Conservation (phyloP, 2,113 vertebrate genomes). For the Phalacrocorax aristotelis region DNA sequence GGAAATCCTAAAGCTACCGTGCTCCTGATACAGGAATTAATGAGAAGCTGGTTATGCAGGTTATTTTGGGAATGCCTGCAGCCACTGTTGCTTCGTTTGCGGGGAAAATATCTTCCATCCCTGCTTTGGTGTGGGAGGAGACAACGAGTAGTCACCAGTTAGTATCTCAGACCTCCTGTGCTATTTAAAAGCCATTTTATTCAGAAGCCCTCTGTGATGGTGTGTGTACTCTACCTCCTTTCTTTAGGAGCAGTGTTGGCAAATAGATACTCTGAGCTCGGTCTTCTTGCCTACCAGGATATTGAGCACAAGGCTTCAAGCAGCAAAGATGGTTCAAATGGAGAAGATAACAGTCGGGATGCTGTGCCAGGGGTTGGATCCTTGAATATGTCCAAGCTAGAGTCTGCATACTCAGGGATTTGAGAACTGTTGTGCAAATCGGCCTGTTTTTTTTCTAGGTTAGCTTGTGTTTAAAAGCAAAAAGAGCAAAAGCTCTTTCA, state of each 20-base stretch:
- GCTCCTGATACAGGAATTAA: slow-evolving; percentile 20
- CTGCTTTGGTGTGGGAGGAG: neutral
- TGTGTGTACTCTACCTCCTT: neutral
- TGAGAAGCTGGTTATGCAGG: neutral
- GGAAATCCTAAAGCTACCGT: slow-evolving; percentile 9
- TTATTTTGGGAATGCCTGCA: slow-evolving; percentile 46
- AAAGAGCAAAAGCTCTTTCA: neutral
- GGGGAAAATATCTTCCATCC: neutral
- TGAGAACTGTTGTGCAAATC: neutral
- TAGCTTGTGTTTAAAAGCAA: neutral
- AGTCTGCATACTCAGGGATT: neutral
- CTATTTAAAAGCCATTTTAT: neutral
- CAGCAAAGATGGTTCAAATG: neutral
- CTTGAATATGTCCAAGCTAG: neutral
- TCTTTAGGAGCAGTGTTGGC: neutral
- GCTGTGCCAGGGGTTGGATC: neutral
- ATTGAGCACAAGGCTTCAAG: neutral
- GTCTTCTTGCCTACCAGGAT: neutral
- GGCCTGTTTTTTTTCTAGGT: neutral
- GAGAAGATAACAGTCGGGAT: neutral
- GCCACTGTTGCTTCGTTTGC: neutral
- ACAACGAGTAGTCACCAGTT: neutral
- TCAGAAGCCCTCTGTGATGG: neutral
- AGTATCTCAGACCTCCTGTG: neutral
- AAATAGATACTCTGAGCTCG: accelerated